A percentile compares a stretch with the other conserved stretches of the same genome.
Conservation (phyloP, 2,888 invertebrate genomes). For the Vanessa cardui region DNA sequence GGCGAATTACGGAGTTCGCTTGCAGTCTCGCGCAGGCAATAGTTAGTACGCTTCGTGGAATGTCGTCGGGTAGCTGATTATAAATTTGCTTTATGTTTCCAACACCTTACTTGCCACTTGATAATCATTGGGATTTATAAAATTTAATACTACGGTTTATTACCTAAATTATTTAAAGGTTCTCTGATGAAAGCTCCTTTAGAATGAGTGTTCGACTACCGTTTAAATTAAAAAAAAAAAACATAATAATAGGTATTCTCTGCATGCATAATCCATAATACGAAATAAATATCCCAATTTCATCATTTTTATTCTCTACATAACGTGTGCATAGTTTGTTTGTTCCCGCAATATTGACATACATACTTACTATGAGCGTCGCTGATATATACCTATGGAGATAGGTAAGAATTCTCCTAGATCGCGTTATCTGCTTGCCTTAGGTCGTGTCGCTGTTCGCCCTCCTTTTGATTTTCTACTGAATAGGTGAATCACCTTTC, state of each 20-base stretch:
- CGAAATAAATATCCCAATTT: slow-evolving; percentile 31
- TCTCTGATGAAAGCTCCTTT: background rate
- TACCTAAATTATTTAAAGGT: slow-evolving; percentile 9
- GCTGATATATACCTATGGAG: slow-evolving; percentile 53
- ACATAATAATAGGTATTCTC: slow-evolving; percentile 13
- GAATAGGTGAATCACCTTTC: slow-evolving; percentile 22
- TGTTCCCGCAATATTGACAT: slow-evolving; percentile 38
- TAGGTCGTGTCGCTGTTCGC: slow-evolving; percentile 68
- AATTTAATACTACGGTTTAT: no score
- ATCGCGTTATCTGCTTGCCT: slow-evolving; percentile 68
- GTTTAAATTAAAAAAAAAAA: slow-evolving; percentile 35
- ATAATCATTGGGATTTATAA: background rate
- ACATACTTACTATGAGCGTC: slow-evolving; percentile 46
- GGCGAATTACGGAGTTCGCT: slow-evolving; percentile 53
- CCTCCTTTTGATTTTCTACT: slow-evolving; percentile 49
- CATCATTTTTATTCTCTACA: slow-evolving; percentile 31
- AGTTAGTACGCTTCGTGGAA: slow-evolving; percentile 56
- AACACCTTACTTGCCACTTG: slow-evolving; percentile 64
- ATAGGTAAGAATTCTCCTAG: slow-evolving; percentile 62
- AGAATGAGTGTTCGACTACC: slow-evolving; percentile 26
- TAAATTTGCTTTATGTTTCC: slow-evolving; percentile 71
- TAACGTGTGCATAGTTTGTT: slow-evolving; percentile 34
- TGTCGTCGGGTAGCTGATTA: slow-evolving; percentile 70
- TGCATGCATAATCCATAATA: slow-evolving; percentile 12
- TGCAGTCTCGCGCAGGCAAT: slow-evolving; percentile 45